Conservation (phyloP, 2,113 vertebrate species). For the Phyllopteryx taeniolatus region DNA sequence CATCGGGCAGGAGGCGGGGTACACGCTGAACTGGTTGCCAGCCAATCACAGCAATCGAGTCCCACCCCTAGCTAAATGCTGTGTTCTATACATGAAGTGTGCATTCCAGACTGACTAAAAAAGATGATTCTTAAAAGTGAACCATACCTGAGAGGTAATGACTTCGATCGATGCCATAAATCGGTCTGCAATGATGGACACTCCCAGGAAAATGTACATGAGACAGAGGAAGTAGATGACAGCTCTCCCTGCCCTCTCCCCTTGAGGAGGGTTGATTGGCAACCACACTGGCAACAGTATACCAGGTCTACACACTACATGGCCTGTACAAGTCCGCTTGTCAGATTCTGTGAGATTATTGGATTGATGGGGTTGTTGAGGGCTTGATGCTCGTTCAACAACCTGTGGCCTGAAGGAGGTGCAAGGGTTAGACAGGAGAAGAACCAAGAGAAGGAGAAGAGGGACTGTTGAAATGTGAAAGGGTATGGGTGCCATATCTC, state of each 20-base stretch:
- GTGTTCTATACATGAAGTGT: too few relatives aligned
- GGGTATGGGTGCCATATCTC: conserved; percentile 37
- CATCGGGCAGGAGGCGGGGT: too few relatives aligned
- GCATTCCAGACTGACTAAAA: not conserved
- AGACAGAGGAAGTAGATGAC: conserved; percentile 88
- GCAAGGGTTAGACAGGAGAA: conserved; percentile 52
- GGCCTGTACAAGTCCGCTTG: conserved; percentile 62
- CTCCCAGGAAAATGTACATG: conserved; percentile 92
- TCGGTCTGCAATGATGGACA: conserved; percentile 94
- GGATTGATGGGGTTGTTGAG: conserved; percentile 40
- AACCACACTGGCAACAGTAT: conserved; percentile 89
- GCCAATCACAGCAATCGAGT: too few relatives aligned
- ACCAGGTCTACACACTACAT: conserved; percentile 76
- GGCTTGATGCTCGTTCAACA: conserved; percentile 37
- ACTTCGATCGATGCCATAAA: conserved; percentile 98
- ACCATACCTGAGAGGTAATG: conserved; percentile 90
- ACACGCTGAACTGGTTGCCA: too few relatives aligned
- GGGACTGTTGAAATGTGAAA: conserved; percentile 38
- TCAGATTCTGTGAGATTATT: conserved; percentile 27
- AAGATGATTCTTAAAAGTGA: not conserved
- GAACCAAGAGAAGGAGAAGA: conserved; percentile 37
- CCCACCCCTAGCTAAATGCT: too few relatives aligned
- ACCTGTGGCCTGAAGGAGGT: conserved; percentile 36
- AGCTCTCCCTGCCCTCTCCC: conserved; percentile 82
- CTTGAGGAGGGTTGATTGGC: conserved; percentile 78